Evolutionary conservation across 2,797 vertebrate genomes (phyloP), one percentile per base, ranked within the genome.

Genomic region (Tauraco hartlaubi): DNA sequence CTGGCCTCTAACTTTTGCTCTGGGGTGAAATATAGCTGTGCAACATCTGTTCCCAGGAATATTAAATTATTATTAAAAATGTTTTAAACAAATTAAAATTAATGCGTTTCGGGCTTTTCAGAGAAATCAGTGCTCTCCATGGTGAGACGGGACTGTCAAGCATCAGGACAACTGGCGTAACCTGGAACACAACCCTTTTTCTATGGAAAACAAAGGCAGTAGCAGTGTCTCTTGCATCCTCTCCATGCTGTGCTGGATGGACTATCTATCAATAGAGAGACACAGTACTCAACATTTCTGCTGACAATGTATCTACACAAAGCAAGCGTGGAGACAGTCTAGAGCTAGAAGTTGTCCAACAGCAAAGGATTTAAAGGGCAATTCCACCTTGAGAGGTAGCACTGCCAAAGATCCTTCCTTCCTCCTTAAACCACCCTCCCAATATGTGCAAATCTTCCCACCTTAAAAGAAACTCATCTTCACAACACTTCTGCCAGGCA

Each of bases 71-170:
- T 93, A 82, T 90, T 74, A 15, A 82, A 92, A 95, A 87, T 58
- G 28, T 68, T 94, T 89, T 63, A 85, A 90, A 79, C 74, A 90
- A 86, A 94, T 81, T 59, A 66, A 85, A 94, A 92, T 73, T 7
- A 73, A 79, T 15, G 16, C 69, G 43, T 75, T 92, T 74, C 21
- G 74, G 72, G 28, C 49, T 77, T 96, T 77, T 77, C 71, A 64
- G 77, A 88, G 67, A 93, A 90, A 90, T 4, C 1, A 0, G 17
- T 0, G 1, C 25, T 81, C 73, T 92, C 67, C 2, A 2, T 43
- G 37, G 59, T 46, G 56, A 94, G 46, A 49, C 1, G 0, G n/a
- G 8, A 31, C 17, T 85, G 12, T 35, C 41, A 19, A 77, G 43
- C 15, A 2, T 86, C 66, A 43, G 12, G 39, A 59, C 88, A 92